These are phyloP conservation scores for Pelusios castaneus DNA, from an alignment of 2,113 vertebrate species.

Conservation along the genomic window DNA sequence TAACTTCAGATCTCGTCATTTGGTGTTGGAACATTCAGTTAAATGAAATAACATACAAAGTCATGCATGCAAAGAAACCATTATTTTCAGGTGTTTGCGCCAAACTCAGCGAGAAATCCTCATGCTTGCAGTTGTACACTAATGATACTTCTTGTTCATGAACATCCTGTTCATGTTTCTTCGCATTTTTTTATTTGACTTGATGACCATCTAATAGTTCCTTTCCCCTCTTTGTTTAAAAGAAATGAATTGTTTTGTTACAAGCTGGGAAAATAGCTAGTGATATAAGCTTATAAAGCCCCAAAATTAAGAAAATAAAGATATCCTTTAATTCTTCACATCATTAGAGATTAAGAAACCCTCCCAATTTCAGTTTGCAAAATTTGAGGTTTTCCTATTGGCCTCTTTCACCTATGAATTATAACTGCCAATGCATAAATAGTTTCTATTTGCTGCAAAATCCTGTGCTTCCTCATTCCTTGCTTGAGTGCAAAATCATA, in stretches of 20 bases:
- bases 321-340: neutral
- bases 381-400: constrained; percentile 16
- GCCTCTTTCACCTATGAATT: neutral
- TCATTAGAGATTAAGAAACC: constrained; percentile 3
- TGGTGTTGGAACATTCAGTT: neutral
- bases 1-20: neutral
- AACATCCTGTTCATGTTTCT: neutral
- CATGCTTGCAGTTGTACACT: neutral
- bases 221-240: neutral
- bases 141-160: neutral
- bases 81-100: neutral
- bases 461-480: neutral
- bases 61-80: too few species aligned
- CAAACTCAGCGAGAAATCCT: neutral
- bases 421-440: neutral
- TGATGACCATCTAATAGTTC: neutral
- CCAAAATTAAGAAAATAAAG: neutral
- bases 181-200: neutral
- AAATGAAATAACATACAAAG: neutral
- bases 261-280: neutral
- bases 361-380: constrained; percentile 27
- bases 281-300: too few species aligned
- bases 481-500: constrained; percentile 9
- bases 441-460: constrained; percentile 14
- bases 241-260: neutral